Evolutionary conservation across 2,113 vertebrate species (phyloP), one percentile per base, ranked within the genome.

Genomic region (Pseudorectes ferrugineus): DNA sequence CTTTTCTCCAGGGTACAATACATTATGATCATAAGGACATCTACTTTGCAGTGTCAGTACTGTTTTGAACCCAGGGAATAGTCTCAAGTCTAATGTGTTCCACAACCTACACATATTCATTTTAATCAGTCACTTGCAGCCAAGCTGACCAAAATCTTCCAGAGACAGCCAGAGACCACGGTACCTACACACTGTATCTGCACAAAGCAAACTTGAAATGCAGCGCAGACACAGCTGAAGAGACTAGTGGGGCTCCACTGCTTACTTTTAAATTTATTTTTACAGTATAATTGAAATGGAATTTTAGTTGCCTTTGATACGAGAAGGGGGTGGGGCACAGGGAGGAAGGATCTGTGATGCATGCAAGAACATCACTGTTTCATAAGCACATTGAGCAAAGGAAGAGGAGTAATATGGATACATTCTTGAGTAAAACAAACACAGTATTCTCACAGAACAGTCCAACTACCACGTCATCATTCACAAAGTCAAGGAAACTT

Each of bases 401-500:
- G 16, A 68, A 70, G 18, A n/a, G 12, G 10, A 87, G 35, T 26
- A 68, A 82, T 26, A 86, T 1, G 5, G 46, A 65, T 22, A 46
- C 1, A 36, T 19, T 58, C 24, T 36, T 33, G 25, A 73, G 22
- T 12, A 78, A 43, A 74, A 77, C 42, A 85, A 33, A 26, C 28
- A 16, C 65, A 95, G 33, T 26, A 35, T 54, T 74, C 40, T 38
- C 62, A 65, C 31, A 43, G 14, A 82, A 65, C 20, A 77, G 29
- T 46, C 16, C 28, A 91, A 67, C 40, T 68, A 58, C 58, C 35
- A 66, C 9, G 24, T 5, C 20, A 83, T 51, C n/a, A 70, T 35
- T 48, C 40, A 88, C 33, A 59, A 90, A 90, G 20, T 65, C 31
- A 93, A 83, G 43, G 35, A 96, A 79, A 90, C 21, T 48, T 96